phyloP scores from a whole-genome alignment of 37 sponge, comb jelly and placozoan species.

The Theonella swinhoei region DNA sequence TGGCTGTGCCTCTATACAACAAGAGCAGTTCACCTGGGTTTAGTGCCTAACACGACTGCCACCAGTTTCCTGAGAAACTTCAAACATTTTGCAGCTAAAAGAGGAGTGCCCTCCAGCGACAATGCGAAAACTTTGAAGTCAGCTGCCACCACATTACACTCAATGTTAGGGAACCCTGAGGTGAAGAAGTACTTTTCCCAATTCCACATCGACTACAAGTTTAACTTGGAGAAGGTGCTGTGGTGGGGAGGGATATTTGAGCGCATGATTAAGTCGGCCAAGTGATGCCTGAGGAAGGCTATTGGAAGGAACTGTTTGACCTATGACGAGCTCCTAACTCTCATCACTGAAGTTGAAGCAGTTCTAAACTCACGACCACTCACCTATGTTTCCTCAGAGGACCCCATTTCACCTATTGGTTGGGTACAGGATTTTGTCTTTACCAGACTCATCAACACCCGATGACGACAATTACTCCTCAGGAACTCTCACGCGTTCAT shows the following conservation, averaged over 20 bases:
- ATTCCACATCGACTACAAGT: slow-evolving; percentile 5
- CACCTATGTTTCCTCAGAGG: too few relatives aligned
- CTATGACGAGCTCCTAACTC: too few relatives aligned
- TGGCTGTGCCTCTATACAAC: slow-evolving; percentile 9
- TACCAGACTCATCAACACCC: too few relatives aligned
- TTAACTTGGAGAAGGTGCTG: neutral
- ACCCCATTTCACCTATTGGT: too few relatives aligned
- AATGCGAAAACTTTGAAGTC: slow-evolving; percentile 14
- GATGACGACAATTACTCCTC: too few relatives aligned
- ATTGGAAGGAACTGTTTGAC: too few relatives aligned
- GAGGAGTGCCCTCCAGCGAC: slow-evolving; percentile 5
- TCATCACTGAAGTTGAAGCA: too few relatives aligned
- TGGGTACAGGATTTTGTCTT: too few relatives aligned
- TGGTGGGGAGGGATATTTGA: slow-evolving; percentile 35
- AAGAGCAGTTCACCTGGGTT: slow-evolving; percentile 20
- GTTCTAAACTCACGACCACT: slow-evolving; percentile 1
- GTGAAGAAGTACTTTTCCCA: neutral
- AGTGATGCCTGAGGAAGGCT: too few relatives aligned
- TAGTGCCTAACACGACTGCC: neutral
- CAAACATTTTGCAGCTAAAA: slow-evolving; percentile 7
- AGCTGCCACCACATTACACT: neutral
- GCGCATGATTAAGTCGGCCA: too few relatives aligned
- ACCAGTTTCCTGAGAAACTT: neutral
- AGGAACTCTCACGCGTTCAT: too few relatives aligned
- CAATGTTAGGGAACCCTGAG: too few relatives aligned